Evolutionary conservation across 2,797 vertebrate genomes (phyloP).

Genomic region (Cyclopterus lumpus): DNA sequence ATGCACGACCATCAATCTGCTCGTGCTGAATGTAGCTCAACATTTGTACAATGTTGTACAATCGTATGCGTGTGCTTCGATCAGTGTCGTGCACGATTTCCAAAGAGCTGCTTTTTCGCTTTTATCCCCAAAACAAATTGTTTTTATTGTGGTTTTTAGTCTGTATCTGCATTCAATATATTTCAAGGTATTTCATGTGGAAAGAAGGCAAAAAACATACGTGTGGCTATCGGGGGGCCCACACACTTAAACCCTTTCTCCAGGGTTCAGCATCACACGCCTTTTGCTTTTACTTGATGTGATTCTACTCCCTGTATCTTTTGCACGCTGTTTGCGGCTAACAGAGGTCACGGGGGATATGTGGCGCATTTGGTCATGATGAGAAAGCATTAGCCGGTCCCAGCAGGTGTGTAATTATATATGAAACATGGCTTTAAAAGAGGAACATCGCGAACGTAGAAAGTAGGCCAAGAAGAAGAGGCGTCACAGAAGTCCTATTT

Average conservation of each 20-base stretch:
- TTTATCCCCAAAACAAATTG: background rate
- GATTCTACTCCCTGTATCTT: conserved; percentile 66
- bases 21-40: conserved; percentile 47
- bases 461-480: conserved; percentile 70
- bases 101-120: conserved; percentile 21
- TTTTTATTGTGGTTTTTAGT: conserved; percentile 28
- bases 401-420: conserved; percentile 82
- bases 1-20: conserved; percentile 53
- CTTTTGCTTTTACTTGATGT: conserved; percentile 48
- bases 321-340: conserved; percentile 71
- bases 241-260: conserved; percentile 48
- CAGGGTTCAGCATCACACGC: conserved; percentile 34
- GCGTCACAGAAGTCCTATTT: conserved; percentile 77
- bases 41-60: conserved; percentile 41
- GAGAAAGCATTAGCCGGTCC: conserved; percentile 70
- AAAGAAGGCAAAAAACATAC: conserved; percentile 46
- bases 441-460: conserved; percentile 46
- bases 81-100: conserved; percentile 15
- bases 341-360: conserved; percentile 71
- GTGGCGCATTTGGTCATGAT: conserved; percentile 67
- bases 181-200: conserved; percentile 42
- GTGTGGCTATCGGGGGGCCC: conserved; percentile 17
- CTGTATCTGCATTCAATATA: conserved; percentile 34
- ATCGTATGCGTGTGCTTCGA: conserved; percentile 18
- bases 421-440: conserved; percentile 71